Percentiles rank a stretch among this genome's conserved stretches.
These are phyloP conservation scores for Carapus acus DNA, from an alignment of 2,797 vertebrate species.

Conservation along the genomic window DNA sequence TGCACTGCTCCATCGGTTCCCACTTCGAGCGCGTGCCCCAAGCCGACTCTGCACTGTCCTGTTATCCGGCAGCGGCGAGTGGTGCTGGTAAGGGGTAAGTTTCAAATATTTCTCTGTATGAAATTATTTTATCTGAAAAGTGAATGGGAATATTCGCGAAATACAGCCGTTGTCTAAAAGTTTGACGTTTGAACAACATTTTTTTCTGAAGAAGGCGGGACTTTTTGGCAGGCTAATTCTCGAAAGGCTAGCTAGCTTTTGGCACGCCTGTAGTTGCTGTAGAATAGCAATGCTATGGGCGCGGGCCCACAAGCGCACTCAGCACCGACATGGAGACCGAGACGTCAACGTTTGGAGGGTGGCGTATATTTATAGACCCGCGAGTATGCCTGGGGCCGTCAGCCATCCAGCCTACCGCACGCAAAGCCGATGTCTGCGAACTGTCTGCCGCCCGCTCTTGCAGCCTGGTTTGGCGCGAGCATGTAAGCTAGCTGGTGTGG, in stretches of 20 bases:
- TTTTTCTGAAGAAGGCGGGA: background rate
- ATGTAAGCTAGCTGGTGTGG: constrained; percentile 33
- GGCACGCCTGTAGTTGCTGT: constrained; percentile 69
- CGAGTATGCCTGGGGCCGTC: constrained; percentile 16
- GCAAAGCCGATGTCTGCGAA: constrained; percentile 11
- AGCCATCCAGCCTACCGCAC: constrained; percentile 11
- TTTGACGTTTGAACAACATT: constrained; percentile 4
- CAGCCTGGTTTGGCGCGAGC: constrained; percentile 32
- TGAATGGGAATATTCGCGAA: constrained; percentile 52
- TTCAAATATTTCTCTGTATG: constrained; percentile 27
- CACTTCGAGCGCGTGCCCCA: constrained; percentile 52
- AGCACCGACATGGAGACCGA: constrained; percentile 1
- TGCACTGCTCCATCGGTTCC: constrained; percentile 24
- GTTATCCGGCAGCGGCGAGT: constrained; percentile 67
- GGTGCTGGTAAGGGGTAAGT: constrained; percentile 72
- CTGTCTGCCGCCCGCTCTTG: constrained; percentile 12
- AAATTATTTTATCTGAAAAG: background rate
- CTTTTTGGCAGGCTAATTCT: constrained; percentile 23
- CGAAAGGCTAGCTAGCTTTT: constrained; percentile 31
- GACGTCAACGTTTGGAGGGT: constrained; percentile 40
- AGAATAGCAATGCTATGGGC: constrained; percentile 45
- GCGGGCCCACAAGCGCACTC: constrained; percentile 45
- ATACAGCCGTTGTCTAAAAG: constrained; percentile 17
- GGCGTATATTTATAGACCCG: constrained; percentile 59
- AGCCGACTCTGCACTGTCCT: constrained; percentile 57